phyloP scores from a whole-genome alignment of 2,888 invertebrate species.

The Polia nebulosa region DNA sequence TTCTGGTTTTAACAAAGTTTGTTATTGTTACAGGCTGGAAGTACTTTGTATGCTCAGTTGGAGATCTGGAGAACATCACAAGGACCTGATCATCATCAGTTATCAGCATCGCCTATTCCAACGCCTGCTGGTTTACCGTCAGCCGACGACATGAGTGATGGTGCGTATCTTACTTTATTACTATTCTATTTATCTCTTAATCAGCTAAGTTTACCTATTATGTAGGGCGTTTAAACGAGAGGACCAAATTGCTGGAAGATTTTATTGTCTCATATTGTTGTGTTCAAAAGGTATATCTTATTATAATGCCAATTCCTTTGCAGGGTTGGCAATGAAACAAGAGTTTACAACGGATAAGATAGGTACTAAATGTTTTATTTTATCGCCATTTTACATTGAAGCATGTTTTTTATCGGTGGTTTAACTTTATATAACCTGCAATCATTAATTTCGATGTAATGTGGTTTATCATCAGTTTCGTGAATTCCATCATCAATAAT shows the following conservation, averaged over 20 bases:
- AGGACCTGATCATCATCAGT: slow-evolving; percentile 87
- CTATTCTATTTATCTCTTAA: not conserved
- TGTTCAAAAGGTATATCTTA: slow-evolving; percentile 41
- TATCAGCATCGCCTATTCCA: slow-evolving; percentile 83
- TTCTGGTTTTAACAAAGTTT: slow-evolving; percentile 53
- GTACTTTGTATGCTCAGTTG: slow-evolving; percentile 96
- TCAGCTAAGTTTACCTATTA: not conserved
- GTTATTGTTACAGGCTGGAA: slow-evolving; percentile 93
- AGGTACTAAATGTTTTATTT: slow-evolving; percentile 58
- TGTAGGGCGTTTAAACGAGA: not conserved
- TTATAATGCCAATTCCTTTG: slow-evolving; percentile 60
- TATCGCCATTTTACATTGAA: slow-evolving; percentile 39
- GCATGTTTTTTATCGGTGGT: slow-evolving; percentile 56
- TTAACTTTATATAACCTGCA: slow-evolving; percentile 36
- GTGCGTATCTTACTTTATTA: slow-evolving; percentile 82
- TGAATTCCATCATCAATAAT: slow-evolving; percentile 27
- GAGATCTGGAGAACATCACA: slow-evolving; percentile 93
- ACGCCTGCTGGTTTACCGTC: slow-evolving; percentile 87
- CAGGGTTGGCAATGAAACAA: slow-evolving; percentile 61
- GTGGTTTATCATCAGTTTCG: slow-evolving; percentile 24
- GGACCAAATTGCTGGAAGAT: not conserved
- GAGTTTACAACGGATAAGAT: slow-evolving; percentile 63
- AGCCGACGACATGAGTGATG: slow-evolving; percentile 93
- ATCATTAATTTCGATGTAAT: slow-evolving; percentile 38
- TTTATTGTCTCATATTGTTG: not conserved